Evolutionary conservation across 1,140 invertebrate species (phyloP).

Genomic region (Neoseiulus cucumeris): DNA sequence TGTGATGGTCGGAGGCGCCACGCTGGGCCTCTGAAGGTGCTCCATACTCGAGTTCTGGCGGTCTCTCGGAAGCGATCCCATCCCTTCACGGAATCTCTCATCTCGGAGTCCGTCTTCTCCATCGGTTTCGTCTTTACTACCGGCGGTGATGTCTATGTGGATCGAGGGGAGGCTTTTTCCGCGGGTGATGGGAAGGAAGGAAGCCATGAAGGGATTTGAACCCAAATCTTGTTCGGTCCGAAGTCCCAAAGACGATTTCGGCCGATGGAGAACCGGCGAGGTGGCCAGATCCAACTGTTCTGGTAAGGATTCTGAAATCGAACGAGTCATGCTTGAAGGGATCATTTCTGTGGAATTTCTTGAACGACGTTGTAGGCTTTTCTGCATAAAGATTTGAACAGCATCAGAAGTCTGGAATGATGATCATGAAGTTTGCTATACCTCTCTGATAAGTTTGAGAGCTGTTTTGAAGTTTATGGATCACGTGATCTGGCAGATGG

Average conservation of each 20-base stretch:
- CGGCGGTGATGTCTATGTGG: background rate
- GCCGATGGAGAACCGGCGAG: slow-evolving; percentile 7
- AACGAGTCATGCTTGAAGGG: background rate
- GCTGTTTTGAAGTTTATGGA: slow-evolving; percentile 47
- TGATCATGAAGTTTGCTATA: too few relatives aligned
- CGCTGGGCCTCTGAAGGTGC: slow-evolving; percentile 13
- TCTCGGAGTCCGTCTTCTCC: background rate
- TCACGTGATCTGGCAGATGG: slow-evolving; percentile 63
- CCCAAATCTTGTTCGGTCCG: slow-evolving; percentile 2
- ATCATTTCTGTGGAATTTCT: background rate
- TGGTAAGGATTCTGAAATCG: background rate
- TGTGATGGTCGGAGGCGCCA: slow-evolving; percentile 75
- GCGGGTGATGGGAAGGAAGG: background rate
- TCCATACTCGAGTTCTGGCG: slow-evolving; percentile 4
- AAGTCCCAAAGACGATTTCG: background rate
- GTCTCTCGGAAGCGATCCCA: background rate
- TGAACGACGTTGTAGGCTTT: background rate
- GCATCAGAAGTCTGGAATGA: background rate
- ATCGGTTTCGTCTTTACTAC: background rate
- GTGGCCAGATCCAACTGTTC: slow-evolving; percentile 2
- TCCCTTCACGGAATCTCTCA: background rate
- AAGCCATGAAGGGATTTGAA: background rate
- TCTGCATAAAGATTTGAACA: too few relatives aligned
- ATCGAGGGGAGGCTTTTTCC: slow-evolving; percentile 7
- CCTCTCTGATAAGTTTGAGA: too few relatives aligned